These are phyloP conservation scores for Eupithecia tripunctaria DNA, from an alignment of 2,888 invertebrate genomes.

Conservation along the genomic window DNA sequence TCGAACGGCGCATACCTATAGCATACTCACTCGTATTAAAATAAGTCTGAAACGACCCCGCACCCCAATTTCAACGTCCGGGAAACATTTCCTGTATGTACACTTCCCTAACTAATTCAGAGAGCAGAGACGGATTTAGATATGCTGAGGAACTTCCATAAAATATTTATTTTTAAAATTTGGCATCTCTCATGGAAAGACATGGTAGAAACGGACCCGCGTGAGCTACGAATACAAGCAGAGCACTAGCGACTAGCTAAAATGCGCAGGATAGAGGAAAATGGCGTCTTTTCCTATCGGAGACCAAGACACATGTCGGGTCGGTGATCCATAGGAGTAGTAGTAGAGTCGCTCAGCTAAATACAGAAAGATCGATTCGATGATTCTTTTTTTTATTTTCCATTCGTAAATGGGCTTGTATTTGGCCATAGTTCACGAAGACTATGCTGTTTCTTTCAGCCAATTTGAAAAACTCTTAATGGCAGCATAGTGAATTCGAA, in stretches of 20 bases:
- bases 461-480: not conserved
- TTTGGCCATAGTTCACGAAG: not conserved
- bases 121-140: constrained; percentile 29
- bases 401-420: not conserved
- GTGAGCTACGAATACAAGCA: too few species aligned
- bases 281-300: too few species aligned
- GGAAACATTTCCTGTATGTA: constrained; percentile 54
- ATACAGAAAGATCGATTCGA: not conserved
- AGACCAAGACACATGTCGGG: too few species aligned
- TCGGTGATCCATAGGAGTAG: too few species aligned
- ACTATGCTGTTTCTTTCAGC: not conserved
- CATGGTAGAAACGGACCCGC: too few species aligned
- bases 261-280: too few species aligned
- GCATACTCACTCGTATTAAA: constrained; percentile 33
- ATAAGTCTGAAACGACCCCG: constrained; percentile 46
- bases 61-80: constrained; percentile 47
- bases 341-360: not conserved
- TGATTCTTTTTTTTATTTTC: not conserved
- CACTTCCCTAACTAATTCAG: constrained; percentile 65
- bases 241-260: too few species aligned
- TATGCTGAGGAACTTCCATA: not conserved
- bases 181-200: not conserved
- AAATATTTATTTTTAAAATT: not conserved
- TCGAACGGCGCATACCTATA: constrained; percentile 13
- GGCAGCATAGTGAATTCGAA: not conserved